Conservation (phyloP, 1,140 invertebrate species). For the Antheraea mylitta region DNA sequence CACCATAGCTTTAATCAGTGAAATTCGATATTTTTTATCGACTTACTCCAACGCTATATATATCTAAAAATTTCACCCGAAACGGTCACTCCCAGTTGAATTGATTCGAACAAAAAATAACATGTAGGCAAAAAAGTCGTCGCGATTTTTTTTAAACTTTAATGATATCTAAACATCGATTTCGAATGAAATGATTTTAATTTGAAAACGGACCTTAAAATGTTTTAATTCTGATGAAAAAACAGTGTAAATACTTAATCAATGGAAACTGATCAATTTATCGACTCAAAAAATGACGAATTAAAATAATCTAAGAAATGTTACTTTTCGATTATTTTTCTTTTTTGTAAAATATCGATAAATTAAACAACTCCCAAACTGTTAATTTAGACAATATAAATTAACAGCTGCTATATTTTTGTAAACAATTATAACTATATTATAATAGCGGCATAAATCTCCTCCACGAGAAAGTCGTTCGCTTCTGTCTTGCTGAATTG, state of each 20-base stretch:
- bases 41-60: no score
- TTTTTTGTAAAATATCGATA: no score
- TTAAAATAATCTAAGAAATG: neutral
- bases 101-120: constrained; percentile 47
- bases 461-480: constrained; percentile 18
- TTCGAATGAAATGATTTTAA: constrained; percentile 9
- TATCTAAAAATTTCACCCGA: neutral
- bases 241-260: neutral
- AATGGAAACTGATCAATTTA: neutral
- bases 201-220: constrained; percentile 7
- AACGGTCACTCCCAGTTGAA: neutral
- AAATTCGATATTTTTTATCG: no score
- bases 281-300: neutral
- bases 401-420: neutral
- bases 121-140: constrained; percentile 62
- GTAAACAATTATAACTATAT: constrained; percentile 12
- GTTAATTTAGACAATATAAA: neutral
- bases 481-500: constrained; percentile 17
- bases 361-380: neutral
- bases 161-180: constrained; percentile 25
- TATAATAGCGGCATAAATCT: constrained; percentile 13
- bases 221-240: constrained; percentile 1
- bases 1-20: no score
- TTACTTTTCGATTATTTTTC: neutral
- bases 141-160: constrained; percentile 43